Evolutionary conservation across 1,140 invertebrate species (phyloP).

Genomic region (Bombus terrestris): DNA sequence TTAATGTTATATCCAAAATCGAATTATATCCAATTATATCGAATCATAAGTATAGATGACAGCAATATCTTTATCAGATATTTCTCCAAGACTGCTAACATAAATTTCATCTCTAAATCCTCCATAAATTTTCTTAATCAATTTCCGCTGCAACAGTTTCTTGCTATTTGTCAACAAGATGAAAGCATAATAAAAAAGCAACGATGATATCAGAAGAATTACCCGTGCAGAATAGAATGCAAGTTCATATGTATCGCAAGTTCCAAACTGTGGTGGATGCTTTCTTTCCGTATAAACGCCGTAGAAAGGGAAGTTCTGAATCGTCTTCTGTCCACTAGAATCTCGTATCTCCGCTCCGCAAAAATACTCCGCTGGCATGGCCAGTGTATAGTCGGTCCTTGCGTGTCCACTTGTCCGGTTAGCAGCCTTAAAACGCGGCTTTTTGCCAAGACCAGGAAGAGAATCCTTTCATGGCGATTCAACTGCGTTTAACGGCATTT

Average conservation of each 20-base stretch:
- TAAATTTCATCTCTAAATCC: background rate
- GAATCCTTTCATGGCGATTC: constrained; percentile 33
- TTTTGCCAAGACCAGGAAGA: constrained; percentile 54
- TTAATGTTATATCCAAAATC: background rate
- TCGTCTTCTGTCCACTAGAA: constrained; percentile 55
- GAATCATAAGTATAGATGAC: no score
- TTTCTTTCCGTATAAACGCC: constrained; percentile 39
- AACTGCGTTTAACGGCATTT: background rate
- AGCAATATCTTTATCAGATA: background rate
- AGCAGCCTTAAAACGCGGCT: constrained; percentile 44
- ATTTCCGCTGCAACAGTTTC: background rate
- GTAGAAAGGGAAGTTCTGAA: constrained; percentile 55
- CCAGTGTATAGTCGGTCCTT: constrained; percentile 37
- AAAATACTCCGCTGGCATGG: constrained; percentile 58
- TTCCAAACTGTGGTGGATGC: background rate
- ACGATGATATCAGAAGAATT: background rate
- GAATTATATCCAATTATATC: no score
- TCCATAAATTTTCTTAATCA: background rate
- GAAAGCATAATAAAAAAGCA: background rate
- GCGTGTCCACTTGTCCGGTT: constrained; percentile 51
- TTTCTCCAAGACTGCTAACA: background rate
- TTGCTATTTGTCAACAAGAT: background rate
- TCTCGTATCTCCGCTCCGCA: constrained; percentile 35
- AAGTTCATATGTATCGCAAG: background rate
- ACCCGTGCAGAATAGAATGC: background rate